Percentiles rank a stretch among this genome's conserved stretches.
These are phyloP conservation scores for Jacana jacana DNA, from an alignment of 2,113 vertebrate genomes.

Conservation along the genomic window DNA sequence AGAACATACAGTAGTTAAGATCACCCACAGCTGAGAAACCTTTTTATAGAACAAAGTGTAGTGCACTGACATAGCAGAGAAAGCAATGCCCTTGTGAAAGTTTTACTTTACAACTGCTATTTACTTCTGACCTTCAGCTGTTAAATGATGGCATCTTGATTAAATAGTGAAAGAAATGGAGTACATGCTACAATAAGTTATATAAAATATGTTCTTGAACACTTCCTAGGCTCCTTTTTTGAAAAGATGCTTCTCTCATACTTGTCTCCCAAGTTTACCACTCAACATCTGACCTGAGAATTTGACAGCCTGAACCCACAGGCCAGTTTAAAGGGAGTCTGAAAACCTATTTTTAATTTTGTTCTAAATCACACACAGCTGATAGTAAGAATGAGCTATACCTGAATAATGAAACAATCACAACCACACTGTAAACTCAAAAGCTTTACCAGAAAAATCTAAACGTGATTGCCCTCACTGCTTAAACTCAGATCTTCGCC, in stretches of 20 bases:
- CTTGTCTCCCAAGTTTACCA: not conserved
- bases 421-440: not conserved
- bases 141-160: not conserved
- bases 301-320: not conserved
- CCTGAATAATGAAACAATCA: not conserved
- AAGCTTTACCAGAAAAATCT: not conserved
- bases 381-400: not conserved
- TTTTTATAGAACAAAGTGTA: not conserved
- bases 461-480: not conserved
- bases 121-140: not conserved
- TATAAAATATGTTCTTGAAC: not conserved
- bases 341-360: not conserved
- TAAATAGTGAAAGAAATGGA: not conserved
- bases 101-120: not conserved
- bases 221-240: not conserved
- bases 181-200: not conserved
- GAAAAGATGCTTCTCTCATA: not conserved
- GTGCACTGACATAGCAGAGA: not conserved
- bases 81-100: not conserved
- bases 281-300: not conserved
- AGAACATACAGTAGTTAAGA: not conserved
- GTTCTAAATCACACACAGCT: not conserved
- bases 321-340: not conserved
- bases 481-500: not conserved
- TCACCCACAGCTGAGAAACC: not conserved